Conservation (phyloP, 2,797 vertebrate genomes). For the Lateolabrax maculatus region DNA sequence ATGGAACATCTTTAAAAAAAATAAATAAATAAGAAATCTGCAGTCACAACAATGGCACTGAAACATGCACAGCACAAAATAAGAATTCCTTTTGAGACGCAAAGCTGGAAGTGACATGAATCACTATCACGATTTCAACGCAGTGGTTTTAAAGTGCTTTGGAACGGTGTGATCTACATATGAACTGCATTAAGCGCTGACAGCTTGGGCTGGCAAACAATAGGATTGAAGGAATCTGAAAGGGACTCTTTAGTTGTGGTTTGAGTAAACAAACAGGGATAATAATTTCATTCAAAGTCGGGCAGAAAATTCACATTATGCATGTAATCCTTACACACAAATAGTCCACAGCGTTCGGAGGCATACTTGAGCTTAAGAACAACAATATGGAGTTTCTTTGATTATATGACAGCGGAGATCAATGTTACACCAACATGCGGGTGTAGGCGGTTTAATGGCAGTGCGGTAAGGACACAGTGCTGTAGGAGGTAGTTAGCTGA, state of each 20-base stretch:
- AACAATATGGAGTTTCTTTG: constrained; percentile 41
- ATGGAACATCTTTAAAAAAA: constrained; percentile 6
- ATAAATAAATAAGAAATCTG: constrained; percentile 1
- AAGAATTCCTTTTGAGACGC: constrained; percentile 19
- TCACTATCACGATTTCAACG: constrained; percentile 32
- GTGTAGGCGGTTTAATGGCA: constrained; percentile 37
- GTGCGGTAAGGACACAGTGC: constrained; percentile 21
- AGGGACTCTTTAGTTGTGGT: constrained; percentile 51
- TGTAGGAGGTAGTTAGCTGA: constrained; percentile 46
- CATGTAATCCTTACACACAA: constrained; percentile 56
- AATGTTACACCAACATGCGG: constrained; percentile 23
- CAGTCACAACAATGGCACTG: background rate
- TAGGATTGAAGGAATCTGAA: constrained; percentile 55
- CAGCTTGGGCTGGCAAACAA: constrained; percentile 64
- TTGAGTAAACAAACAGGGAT: constrained; percentile 67
- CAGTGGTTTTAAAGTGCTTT: constrained; percentile 45
- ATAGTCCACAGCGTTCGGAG: constrained; percentile 22
- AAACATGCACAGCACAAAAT: background rate
- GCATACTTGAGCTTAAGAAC: constrained; percentile 42
- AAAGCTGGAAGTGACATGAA: constrained; percentile 36
- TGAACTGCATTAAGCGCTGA: constrained; percentile 55
- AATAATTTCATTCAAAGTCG: constrained; percentile 53
- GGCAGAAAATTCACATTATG: constrained; percentile 54
- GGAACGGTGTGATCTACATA: constrained; percentile 64
- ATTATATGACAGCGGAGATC: constrained; percentile 48